Conservation (phyloP, 2,113 vertebrate genomes). For the Eupsittula cactorum region DNA sequence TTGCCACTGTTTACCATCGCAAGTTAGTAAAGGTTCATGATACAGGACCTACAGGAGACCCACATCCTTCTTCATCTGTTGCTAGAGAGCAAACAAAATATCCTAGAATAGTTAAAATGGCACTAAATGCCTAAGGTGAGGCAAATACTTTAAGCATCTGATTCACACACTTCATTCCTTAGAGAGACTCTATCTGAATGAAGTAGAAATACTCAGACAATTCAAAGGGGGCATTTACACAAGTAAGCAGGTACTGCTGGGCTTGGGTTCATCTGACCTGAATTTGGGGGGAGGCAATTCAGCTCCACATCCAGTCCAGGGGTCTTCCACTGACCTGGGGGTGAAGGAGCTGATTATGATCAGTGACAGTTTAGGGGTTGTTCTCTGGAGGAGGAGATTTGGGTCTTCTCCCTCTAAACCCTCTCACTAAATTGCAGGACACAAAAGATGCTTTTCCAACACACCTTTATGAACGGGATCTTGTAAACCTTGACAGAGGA, state of each 20-base stretch:
- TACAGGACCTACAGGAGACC: background rate
- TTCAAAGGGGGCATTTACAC: background rate
- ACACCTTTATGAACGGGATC: background rate
- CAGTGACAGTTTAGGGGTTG: background rate
- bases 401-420: background rate
- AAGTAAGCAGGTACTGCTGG: background rate
- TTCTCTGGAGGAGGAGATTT: background rate
- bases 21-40: background rate
- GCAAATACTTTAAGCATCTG: background rate
- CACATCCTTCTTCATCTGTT: background rate
- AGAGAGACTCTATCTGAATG: background rate
- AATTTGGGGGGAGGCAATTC: background rate
- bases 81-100: background rate
- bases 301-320: background rate
- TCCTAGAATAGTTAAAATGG: background rate
- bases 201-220: background rate
- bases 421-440: background rate
- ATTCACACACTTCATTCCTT: background rate
- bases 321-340: background rate
- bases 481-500: background rate
- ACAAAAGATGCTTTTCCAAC: background rate
- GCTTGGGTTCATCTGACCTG: background rate
- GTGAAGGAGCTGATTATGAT: background rate
- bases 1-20: background rate
- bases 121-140: background rate